Evolutionary conservation across 2,888 invertebrate genomes (phyloP), one percentile per base, ranked within the genome.

Genomic region (Drosophila rellima): DNA sequence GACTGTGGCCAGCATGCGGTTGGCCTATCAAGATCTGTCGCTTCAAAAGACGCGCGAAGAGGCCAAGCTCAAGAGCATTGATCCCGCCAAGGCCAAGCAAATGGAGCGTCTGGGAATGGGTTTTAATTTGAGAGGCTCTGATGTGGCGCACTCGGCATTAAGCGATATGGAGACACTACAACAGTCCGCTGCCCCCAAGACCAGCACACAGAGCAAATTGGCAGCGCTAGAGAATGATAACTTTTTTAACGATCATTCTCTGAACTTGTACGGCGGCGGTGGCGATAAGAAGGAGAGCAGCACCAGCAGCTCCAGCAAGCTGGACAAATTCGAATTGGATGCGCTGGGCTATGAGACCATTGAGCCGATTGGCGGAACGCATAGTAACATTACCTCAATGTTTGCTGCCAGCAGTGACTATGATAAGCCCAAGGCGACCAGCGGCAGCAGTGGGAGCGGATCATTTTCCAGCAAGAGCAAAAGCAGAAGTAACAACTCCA

Each of bases 31-130:
- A 91, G 96, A 96, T 93, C 91, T 96, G 40, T 94, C 94, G 59
- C 87, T 95, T 60, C 95, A 95, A 74, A 95, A 95, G 67, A 94
- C 95, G 71, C 95, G 95, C 85, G 94, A 96, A 70, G 96, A 96
- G 82, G 96, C 96, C 61, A 95, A 95, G 91, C 86, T 96, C 63
- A 95, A 95, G 89, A 94, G 94, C 47, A 92, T 95, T 63, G 96
- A 98, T 93, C 96, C 97, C 0, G 94, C 95, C 73, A 98, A 97
- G 93, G 97, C 97, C 2, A 95, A 96, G 78, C 97, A 98, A 92
- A 94, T 96, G 86, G 98, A 99, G 92, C 94, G 99, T 52, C 95
- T 99, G 48, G 99, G 99, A 84, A 98, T 99, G 97, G 98, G 97
- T 67, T 95, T 95, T 83, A 91, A 78, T 75, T 73, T 92, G 51